phyloP scores from a whole-genome alignment of 1,140 invertebrate genomes.

The Rhagoletis pomonella region DNA sequence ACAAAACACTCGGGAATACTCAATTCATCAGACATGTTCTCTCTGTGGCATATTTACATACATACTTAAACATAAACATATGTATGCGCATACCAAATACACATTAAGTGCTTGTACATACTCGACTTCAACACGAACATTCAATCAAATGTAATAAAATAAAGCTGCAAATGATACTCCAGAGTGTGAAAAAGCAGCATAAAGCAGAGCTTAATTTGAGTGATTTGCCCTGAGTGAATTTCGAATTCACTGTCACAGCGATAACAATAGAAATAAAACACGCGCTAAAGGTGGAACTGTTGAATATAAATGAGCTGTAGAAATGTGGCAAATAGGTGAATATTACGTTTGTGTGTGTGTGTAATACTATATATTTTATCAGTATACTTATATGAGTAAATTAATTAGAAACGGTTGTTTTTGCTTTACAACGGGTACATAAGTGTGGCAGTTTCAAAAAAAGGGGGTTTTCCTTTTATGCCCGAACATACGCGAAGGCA shows the following conservation, averaged over 20 bases:
- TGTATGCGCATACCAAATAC: neutral
- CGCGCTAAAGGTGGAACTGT: neutral
- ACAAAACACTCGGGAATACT: conserved; percentile 10
- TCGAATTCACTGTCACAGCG: neutral
- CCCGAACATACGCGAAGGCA: too few species aligned
- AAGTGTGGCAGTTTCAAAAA: too few species aligned
- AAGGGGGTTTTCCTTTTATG: too few species aligned
- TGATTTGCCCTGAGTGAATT: conserved; percentile 7
- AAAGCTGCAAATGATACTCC: neutral
- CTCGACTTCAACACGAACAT: neutral
- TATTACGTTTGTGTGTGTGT: too few species aligned
- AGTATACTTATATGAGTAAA: too few species aligned
- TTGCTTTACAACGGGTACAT: too few species aligned
- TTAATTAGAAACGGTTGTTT: too few species aligned
- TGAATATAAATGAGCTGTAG: neutral
- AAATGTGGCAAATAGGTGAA: too few species aligned
- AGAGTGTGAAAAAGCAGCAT: neutral
- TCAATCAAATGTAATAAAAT: neutral
- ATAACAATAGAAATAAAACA: conserved; percentile 7
- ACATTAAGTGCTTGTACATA: neutral
- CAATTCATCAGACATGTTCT: neutral
- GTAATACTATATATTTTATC: too few species aligned
- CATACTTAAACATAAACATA: neutral
- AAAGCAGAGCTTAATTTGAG: neutral
- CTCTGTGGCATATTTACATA: neutral